phyloP scores from a whole-genome alignment of 2,113 vertebrate species.

The Oryzias javanicus region DNA sequence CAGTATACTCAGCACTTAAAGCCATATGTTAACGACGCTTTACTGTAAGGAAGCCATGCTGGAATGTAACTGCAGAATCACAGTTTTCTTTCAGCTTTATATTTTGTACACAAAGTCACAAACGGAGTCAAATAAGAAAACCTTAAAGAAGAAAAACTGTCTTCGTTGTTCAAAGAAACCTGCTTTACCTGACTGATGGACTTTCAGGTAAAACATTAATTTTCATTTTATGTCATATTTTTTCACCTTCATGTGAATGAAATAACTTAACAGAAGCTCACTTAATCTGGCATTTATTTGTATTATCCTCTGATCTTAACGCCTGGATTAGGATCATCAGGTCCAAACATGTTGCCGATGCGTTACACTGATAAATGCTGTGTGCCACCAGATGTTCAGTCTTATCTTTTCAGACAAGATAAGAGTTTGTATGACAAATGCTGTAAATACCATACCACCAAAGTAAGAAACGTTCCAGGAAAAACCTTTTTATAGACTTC shows the following conservation, averaged over 20 bases:
- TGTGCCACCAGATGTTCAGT: constrained; percentile 5
- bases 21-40: constrained; percentile 46
- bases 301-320: background rate
- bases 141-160: no score
- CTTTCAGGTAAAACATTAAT: no score
- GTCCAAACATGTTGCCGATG: constrained; percentile 4
- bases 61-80: constrained; percentile 35
- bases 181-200: no score
- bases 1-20: constrained; percentile 53
- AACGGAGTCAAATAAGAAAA: no score
- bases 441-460: constrained; percentile 7
- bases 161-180: no score
- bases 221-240: background rate
- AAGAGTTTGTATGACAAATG: constrained; percentile 20
- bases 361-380: constrained; percentile 1
- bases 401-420: constrained; percentile 27
- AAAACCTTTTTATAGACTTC: background rate
- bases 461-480: constrained; percentile 14
- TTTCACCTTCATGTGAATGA: no score
- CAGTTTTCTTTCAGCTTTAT: constrained; percentile 1
- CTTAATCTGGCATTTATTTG: no score
- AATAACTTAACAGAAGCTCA: no score
- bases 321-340: background rate
- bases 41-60: constrained; percentile 34
- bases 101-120: background rate